Conservation (phyloP, 2,797 vertebrate genomes). For the Macrochelys suwanniensis region DNA sequence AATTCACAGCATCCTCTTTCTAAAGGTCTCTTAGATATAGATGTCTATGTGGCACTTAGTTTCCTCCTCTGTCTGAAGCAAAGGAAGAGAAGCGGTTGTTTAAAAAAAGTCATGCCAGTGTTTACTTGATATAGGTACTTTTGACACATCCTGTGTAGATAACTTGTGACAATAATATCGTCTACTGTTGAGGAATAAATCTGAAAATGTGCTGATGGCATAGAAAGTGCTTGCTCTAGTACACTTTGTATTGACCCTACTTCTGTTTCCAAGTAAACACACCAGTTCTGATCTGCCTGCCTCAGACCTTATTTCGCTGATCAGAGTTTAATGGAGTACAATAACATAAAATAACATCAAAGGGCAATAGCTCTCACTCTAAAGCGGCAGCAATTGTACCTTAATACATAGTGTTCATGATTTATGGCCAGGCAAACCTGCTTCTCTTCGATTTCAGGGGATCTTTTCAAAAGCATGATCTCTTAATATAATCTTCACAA, state of each 20-base stretch:
- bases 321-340: neutral
- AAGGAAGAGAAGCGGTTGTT: neutral
- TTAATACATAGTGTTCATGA: neutral
- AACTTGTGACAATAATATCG: neutral
- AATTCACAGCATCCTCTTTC: slow-evolving; percentile 6
- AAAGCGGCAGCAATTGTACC: neutral
- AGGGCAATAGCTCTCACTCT: slow-evolving; percentile 23
- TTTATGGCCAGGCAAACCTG: neutral
- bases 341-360: neutral
- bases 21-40: neutral
- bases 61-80: neutral
- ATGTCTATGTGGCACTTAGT: neutral
- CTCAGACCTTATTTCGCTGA: slow-evolving; percentile 46
- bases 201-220: slow-evolving; percentile 56
- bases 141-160: neutral
- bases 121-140: neutral
- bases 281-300: slow-evolving; percentile 23
- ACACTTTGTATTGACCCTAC: slow-evolving; percentile 30
- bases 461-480: neutral
- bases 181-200: neutral
- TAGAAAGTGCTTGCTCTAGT: slow-evolving; percentile 51
- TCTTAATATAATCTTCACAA: neutral
- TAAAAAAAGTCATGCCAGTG: neutral
- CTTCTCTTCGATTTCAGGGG: neutral
- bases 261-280: neutral